Base-by-base conservation (phyloP, 2,113 vertebrate genomes). In the Myrmophylax atrothorax region DNA sequence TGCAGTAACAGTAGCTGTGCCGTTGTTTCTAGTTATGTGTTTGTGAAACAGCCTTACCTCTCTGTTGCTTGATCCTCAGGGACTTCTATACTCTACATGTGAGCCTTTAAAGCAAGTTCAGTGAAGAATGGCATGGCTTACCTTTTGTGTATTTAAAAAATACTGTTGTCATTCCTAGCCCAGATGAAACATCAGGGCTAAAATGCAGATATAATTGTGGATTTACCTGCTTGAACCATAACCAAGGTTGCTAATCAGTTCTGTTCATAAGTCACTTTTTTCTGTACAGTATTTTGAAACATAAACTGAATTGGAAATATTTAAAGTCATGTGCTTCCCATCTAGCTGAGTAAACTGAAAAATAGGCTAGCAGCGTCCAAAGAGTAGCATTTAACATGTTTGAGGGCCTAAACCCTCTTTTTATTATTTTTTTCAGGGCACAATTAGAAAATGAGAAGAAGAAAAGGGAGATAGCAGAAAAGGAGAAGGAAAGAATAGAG, bases 401-500 rank as follows among this genome's bases (percentile, higher is more conserved):
- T 66, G n/a, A 83, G 20, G 31, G 25, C 63, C 63, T 33, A 74
- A 58, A 80, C n/a, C 24, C 2, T 0, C 3, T 18, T 58, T 24
- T 42, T 50, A 85, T 20, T 55, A 1, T 86, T 92, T 94, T 47
- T 96, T 76, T 74, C 96, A 99, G 99, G 96, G 99, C 99, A 87
- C 99, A 99, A 74, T 98, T 99, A 95, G 99, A 99, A 97, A 99
- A 99, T 93, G 99, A 99, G 97, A 99, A 99, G 98, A 99, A 99
- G 97, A 99, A 99, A 97, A 98, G 99, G 66, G 99, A 99, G 96
- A 98, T 98, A 68, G 99, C 99, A 42, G 99, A 99, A 98, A 99
- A 99, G 55, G 99, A 99, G 95, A 99, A 99, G 96, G 99, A 99
- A 91, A 98, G 98, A 98, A 99, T 99, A 98, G 99, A 99, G 89